Conservation (phyloP, 1,140 invertebrate genomes). For the Choristoneura fumiferana region DNA sequence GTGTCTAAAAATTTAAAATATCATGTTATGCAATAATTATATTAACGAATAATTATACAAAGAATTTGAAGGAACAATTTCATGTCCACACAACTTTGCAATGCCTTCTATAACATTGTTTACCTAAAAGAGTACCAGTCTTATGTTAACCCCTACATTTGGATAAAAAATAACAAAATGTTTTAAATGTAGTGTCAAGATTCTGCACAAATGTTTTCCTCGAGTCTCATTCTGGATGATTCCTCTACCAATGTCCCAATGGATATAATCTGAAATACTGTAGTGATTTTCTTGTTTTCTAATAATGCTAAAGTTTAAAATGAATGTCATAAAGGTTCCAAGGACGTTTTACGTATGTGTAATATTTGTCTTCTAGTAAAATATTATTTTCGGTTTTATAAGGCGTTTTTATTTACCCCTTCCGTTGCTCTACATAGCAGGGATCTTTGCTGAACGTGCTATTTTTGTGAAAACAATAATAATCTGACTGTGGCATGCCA, state of each 20-base stretch:
- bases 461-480: too few species aligned
- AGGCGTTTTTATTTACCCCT: conserved; percentile 43
- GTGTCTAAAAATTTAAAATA: conserved; percentile 6
- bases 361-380: conserved; percentile 73
- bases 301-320: conserved; percentile 44
- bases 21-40: conserved; percentile 10
- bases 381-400: conserved; percentile 72
- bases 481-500: too few species aligned
- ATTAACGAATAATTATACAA: conserved; percentile 9
- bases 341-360: conserved; percentile 52
- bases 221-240: conserved; percentile 14
- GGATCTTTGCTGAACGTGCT: too few species aligned
- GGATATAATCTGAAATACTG: conserved; percentile 36
- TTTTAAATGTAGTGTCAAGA: conserved; percentile 1
- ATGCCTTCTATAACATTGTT: conserved; percentile 25
- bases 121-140: conserved; percentile 36
- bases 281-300: conserved; percentile 47
- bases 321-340: conserved; percentile 40
- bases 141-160: conserved; percentile 6
- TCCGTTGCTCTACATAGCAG: too few species aligned
- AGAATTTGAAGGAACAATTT: not conserved
- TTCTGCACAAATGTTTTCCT: conserved; percentile 36
- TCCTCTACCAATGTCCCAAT: conserved; percentile 36
- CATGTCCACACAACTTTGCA: not conserved
- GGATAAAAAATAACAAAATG: not conserved